Evolutionary conservation across 1,140 invertebrate genomes (phyloP), one percentile per base, ranked within the genome.

Genomic region (Lamellibrachia luymesi): DNA sequence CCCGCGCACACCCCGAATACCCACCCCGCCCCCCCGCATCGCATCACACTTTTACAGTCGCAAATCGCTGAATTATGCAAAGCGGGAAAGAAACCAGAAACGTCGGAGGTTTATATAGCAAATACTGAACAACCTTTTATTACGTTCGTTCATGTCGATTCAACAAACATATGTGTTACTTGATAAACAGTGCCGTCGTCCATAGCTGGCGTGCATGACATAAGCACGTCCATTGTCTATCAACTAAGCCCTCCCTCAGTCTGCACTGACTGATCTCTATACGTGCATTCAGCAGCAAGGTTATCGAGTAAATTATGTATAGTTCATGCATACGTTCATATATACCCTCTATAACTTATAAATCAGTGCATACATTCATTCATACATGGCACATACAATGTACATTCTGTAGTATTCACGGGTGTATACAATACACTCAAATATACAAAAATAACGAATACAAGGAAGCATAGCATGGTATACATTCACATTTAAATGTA

Each of bases 381-480:
- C 64, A 80, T 80, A 80, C 64, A 80, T 80, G 64, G 64, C 25
- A 80, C 64, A 80, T 80, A 80, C 64, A 80, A 80, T 80, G 64
- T 80, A 80, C 64, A 80, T 80, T 80, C 13, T 80, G 64, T 80
- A 22, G 64, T 80, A 8, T 22, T 80, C 64, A 22, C 64, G 7
- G 2, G 64, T 80, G 64, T 80, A 22, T 8, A 80, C 52, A 56
- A 56, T 56, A 56, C 52, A 56, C 52, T 56, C 52, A 13, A 6
- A 56, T 13, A 1, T 56, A 80, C 13, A 80, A 6, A 80, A 80
- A 80, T 80, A 80, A 22, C 13, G 64, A 10, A 80, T 80, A 80
- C 64, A 80, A 80, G 64, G 64, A 80, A 80, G 64, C 64, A 4
- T 80, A 80, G 64, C 64, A 80, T 17, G 25, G 17, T 80, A 80